Conservation (phyloP, 1,140 invertebrate species). For the Drosophila equinoxialis region DNA sequence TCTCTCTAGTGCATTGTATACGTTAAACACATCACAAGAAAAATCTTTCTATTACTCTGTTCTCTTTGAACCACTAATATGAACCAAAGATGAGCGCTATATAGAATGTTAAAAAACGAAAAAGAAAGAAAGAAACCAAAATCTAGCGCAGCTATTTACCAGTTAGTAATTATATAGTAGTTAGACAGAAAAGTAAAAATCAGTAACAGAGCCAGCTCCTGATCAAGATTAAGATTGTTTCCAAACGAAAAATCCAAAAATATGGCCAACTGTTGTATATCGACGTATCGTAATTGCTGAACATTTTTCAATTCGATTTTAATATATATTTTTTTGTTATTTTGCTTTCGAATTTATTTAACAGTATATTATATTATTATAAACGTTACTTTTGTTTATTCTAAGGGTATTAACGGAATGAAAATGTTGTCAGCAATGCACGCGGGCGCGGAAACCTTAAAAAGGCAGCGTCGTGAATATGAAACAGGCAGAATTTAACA, state of each 20-base stretch:
- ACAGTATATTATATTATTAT: slow-evolving; percentile 10
- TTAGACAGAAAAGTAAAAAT: slow-evolving; percentile 44
- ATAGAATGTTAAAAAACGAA: slow-evolving; percentile 11
- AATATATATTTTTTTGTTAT: slow-evolving; percentile 32
- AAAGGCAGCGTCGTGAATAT: slow-evolving; percentile 42
- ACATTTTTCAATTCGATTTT: slow-evolving; percentile 53
- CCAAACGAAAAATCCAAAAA: slow-evolving; percentile 33
- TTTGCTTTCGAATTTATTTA: slow-evolving; percentile 45
- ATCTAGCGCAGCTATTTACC: slow-evolving; percentile 69
- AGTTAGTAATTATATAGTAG: slow-evolving; percentile 63
- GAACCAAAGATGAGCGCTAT: slow-evolving; percentile 60
- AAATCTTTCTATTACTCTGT: slow-evolving; percentile 30
- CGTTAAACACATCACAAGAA: slow-evolving; percentile 54
- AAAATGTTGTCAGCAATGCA: slow-evolving; percentile 40
- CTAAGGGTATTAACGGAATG: slow-evolving; percentile 9
- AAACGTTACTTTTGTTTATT: neutral
- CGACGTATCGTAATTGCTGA: slow-evolving; percentile 77
- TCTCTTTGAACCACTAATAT: slow-evolving; percentile 52
- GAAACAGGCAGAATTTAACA: slow-evolving; percentile 24
- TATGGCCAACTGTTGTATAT: slow-evolving; percentile 48
- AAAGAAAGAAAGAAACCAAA: slow-evolving; percentile 14
- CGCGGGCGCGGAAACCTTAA: slow-evolving; percentile 35
- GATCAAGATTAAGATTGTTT: slow-evolving; percentile 49
- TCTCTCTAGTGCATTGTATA: slow-evolving; percentile 66
- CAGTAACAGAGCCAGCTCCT: slow-evolving; percentile 38